Conservation (phyloP, 2,113 vertebrate genomes). For the Oophaga pumilio region DNA sequence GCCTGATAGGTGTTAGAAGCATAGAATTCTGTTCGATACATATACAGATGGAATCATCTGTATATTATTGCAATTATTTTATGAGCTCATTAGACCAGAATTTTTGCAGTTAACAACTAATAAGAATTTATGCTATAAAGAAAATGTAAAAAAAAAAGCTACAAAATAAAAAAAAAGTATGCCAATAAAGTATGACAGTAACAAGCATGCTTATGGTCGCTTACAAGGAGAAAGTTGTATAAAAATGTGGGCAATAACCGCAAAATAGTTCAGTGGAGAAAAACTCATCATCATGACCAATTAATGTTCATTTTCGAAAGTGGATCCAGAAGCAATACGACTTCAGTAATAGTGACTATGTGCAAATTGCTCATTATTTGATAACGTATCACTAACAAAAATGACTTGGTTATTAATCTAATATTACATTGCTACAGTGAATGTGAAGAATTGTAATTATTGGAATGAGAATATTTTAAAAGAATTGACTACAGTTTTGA, state of each 20-base stretch:
- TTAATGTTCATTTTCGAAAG: neutral
- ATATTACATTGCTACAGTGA: neutral
- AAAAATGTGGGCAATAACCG: neutral
- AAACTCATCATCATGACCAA: neutral
- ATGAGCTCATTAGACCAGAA: neutral
- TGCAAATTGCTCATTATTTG: neutral
- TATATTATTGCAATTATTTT: neutral
- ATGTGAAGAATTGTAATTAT: neutral
- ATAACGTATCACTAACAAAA: neutral
- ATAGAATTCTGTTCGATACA: no score
- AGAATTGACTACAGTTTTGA: neutral
- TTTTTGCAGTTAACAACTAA: neutral
- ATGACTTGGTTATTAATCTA: neutral
- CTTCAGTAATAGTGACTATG: neutral
- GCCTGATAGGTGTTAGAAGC: no score
- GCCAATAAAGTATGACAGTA: neutral
- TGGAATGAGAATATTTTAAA: neutral
- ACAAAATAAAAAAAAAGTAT: neutral
- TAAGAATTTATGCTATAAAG: neutral
- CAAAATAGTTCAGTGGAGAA: neutral
- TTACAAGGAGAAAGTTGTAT: neutral
- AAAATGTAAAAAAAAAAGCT: neutral
- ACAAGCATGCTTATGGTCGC: neutral
- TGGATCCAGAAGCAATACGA: neutral
- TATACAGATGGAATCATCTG: neutral